Conservation (phyloP, 2,888 invertebrate species). For the Gerris lacustris region DNA sequence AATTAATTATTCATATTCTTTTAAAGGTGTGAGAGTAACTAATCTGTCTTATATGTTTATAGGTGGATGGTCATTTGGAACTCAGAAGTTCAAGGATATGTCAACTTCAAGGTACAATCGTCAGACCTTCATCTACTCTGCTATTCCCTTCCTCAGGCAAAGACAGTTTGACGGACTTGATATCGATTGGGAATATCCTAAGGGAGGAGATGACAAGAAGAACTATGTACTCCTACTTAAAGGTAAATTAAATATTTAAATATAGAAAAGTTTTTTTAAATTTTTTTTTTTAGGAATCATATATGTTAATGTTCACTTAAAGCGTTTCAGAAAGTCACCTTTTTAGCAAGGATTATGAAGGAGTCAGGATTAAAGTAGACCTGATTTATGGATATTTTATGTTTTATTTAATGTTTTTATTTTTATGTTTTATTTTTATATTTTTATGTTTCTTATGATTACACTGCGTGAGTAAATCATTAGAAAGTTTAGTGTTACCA, state of each 20-base stretch:
- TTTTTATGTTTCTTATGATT: too few species aligned
- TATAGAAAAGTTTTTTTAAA: background rate
- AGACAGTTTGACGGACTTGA: conserved; percentile 80
- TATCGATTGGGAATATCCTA: conserved; percentile 87
- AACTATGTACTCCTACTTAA: conserved; percentile 80
- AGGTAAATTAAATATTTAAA: conserved; percentile 44
- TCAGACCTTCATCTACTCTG: conserved; percentile 87
- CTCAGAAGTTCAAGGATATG: conserved; percentile 91
- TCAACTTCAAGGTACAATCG: conserved; percentile 71
- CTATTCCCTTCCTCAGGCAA: conserved; percentile 78
- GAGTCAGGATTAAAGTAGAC: too few species aligned
- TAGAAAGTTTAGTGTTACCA: too few species aligned
- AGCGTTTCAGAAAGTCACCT: background rate
- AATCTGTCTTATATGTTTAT: conserved; percentile 26
- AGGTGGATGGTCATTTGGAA: conserved; percentile 96
- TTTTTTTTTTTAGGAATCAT: conserved; percentile 4
- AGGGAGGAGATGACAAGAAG: conserved; percentile 83
- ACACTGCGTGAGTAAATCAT: too few species aligned
- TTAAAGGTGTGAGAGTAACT: too few species aligned
- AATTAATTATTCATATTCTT: too few species aligned
- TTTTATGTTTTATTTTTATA: too few species aligned
- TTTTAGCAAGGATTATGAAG: background rate
- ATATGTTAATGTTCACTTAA: background rate
- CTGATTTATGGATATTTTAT: too few species aligned
- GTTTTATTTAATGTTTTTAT: too few species aligned